Evolutionary conservation across 2,797 vertebrate genomes (phyloP), one percentile per base, ranked within the genome.

Genomic region (Brachymystax lenok): DNA sequence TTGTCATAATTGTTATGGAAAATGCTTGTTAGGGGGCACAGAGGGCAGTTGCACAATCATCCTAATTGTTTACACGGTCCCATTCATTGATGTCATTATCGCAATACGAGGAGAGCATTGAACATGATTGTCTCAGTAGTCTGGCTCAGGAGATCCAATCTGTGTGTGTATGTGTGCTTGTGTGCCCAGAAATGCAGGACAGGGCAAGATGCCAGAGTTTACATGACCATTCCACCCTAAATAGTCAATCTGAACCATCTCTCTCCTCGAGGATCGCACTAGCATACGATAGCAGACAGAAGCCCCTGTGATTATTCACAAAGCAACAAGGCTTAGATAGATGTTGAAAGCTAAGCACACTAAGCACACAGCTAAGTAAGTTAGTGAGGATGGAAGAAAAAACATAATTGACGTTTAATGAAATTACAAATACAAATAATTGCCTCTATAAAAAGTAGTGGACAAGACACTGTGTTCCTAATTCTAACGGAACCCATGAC

Each of bases 81-180:
- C 35, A 61, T 66, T 75, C 46, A 52, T 67, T 30, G 24, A 67
- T 10, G 7, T 59, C 56, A 59, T n/a, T 66, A 66, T 72, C 69
- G 19, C 7, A 66, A 52, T 66, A 64, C n/a, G 46, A 52, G 54
- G 50, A 30, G 33, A 46, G 70, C 46, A 27, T 68, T 7, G 71
- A 54, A 73, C 74, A 80, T 63, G 24, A 76, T 46, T 73, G 61
- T 56, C 27, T 40, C 52, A 46, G 64, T 74, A 67, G n/a, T 51
- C 69, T 54, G 46, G 66, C 17, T 70, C 4, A 40, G 71, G 56
- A 66, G 50, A 74, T 71, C 19, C 24, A 51, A 33, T 75, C 50
- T 76, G n/a, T 71, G 14, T 51, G 35, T 46, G 59, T 61, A 30
- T 54, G 27, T 33, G 46, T 14, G 46, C 17, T 27, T 68, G 40